Conservation (phyloP, 2,797 vertebrate genomes). For the Petrocephalus schoutedeni region DNA sequence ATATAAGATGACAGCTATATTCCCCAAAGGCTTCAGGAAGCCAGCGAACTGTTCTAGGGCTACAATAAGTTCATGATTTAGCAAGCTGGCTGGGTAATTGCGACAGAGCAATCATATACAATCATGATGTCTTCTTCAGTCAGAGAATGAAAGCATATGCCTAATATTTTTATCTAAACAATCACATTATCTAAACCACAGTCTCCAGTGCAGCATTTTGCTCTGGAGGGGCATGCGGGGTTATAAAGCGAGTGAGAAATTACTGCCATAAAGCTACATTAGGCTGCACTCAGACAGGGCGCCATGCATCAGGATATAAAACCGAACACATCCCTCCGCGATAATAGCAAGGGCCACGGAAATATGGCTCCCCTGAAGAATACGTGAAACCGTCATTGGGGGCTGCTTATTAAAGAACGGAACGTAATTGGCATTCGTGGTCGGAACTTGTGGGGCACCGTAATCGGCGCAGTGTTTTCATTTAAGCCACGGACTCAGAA, state of each 20-base stretch:
- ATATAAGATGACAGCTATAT: neutral
- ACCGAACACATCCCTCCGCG: neutral
- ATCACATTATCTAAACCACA: conserved; percentile 13
- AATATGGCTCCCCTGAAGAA: neutral
- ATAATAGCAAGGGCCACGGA: neutral
- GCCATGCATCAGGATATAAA: neutral
- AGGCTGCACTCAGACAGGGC: neutral
- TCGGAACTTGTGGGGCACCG: neutral
- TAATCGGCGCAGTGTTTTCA: neutral
- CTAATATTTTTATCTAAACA: neutral
- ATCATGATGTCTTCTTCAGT: conserved; percentile 12
- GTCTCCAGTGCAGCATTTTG: neutral
- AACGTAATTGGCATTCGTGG: neutral
- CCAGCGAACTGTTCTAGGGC: neutral
- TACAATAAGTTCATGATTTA: neutral
- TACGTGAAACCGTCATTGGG: neutral
- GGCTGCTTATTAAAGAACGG: neutral
- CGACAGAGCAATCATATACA: neutral
- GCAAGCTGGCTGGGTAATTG: conserved; percentile 8
- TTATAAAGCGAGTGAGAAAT: neutral
- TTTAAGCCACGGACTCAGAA: neutral
- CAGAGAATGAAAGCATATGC: neutral
- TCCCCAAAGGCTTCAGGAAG: neutral
- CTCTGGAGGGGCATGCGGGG: neutral
- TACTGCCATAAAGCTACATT: conserved; percentile 1